These are phyloP conservation scores for Cottus gobio DNA, from an alignment of 2,113 vertebrate species.

Conservation along the genomic window DNA sequence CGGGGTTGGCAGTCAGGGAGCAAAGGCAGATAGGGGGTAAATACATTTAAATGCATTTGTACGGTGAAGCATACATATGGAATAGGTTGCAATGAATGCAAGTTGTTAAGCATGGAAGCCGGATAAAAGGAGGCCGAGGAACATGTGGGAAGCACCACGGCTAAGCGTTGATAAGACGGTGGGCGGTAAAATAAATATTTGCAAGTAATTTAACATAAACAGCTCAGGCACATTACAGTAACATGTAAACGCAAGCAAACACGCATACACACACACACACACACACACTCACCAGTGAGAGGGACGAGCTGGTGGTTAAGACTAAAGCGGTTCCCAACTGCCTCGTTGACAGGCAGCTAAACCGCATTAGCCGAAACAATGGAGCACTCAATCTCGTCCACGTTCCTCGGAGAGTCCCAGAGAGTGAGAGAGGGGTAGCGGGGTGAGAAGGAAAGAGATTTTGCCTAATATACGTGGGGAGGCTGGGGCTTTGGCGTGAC, in stretches of 20 bases:
- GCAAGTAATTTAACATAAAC: not conserved
- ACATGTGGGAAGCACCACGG: not conserved
- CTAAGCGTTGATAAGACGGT: conserved; percentile 3
- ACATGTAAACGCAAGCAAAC: not conserved
- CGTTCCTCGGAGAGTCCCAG: conserved; percentile 57
- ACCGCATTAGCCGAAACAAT: conserved; percentile 80
- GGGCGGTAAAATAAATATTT: conserved; percentile 9
- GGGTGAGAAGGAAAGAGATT: conserved; percentile 62
- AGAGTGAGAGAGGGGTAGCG: conserved; percentile 46
- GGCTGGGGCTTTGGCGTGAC: conserved; percentile 55
- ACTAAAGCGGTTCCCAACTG: conserved; percentile 57
- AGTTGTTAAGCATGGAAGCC: conserved; percentile 2
- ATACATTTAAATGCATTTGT: conserved; percentile 70
- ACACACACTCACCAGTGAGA: conserved; percentile 22
- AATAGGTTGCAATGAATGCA: conserved; percentile 9
- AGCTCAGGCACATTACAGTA: not conserved
- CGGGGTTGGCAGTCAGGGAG: conserved; percentile 56
- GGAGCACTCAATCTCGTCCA: conserved; percentile 72
- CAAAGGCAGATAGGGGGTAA: conserved; percentile 70
- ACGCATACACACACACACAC: conserved; percentile 8
- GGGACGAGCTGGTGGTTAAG: conserved; percentile 47
- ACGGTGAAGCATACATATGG: conserved; percentile 41
- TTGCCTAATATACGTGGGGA: conserved; percentile 56
- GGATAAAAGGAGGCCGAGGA: conserved; percentile 9
- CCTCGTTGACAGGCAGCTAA: conserved; percentile 75